Evolutionary conservation across 2,797 vertebrate genomes (phyloP), one percentile per base, ranked within the genome.

Genomic region (Manis javanica): DNA sequence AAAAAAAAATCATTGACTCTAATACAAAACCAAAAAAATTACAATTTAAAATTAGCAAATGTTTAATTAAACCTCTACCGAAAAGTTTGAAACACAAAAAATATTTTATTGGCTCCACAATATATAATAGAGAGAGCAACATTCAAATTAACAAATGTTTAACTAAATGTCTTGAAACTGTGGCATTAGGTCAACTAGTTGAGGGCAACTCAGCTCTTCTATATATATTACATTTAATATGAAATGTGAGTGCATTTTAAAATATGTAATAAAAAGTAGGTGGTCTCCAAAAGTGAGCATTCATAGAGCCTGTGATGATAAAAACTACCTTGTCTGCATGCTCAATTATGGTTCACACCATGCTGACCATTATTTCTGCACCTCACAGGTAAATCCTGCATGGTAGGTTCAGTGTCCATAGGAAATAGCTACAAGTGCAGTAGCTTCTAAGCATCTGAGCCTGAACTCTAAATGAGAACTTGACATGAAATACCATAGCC

Each of bases 81-180:
- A 83, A 96, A 84, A 68, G 18, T 78, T 77, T 63, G 31, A 91
- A 94, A 90, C 42, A 86, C 19, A 72, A 89, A 82, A 87, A 26
- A 23, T 49, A 21, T n/a, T 77, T 87, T 61, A 88, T 84, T 92
- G 16, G 46, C 15, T 92, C 21, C 11, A 49, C 26, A 94, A 72
- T 69, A 93, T 57, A 7, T 21, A 72, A 64, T 21, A 2, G 85
- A 59, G 37, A 64, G 31, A 74, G 12, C 21, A 77, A 24, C 31
- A 51, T 1, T 92, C 34, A 92, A 95, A 82, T 68, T 15, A 90
- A 86, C 19, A 85, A 69, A n/a, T 68, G 2, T 57, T 57, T 68
- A 79, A 83, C 78, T 87, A n/a, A 83, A 69, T 83, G 31, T 72
- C 59, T 94, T 24, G 63, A n/a, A 75, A 77, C n/a, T 85, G 39